Evolutionary conservation across 2,888 invertebrate species (phyloP).

Genomic region (Trypoxylon attenuatum): DNA sequence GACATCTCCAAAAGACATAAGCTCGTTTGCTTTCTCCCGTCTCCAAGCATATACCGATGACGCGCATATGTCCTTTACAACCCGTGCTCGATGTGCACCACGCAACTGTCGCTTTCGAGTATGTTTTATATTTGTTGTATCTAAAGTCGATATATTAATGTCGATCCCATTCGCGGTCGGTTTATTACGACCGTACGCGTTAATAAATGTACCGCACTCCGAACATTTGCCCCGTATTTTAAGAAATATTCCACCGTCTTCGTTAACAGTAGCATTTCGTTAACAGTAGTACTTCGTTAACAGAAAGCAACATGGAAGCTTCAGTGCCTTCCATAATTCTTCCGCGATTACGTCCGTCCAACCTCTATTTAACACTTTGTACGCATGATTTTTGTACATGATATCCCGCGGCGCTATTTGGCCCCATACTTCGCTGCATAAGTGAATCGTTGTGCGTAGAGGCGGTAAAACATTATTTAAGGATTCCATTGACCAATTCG

Average conservation of each 20-base stretch:
- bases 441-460: background rate
- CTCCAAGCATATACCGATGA: conserved; percentile 39
- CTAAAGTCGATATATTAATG: background rate
- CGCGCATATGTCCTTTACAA: conserved; percentile 25
- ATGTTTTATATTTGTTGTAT: background rate
- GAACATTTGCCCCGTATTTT: background rate
- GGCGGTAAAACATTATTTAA: background rate
- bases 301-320: background rate
- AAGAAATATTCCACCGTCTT: background rate
- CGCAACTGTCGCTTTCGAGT: background rate
- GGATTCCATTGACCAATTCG: background rate
- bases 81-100: background rate
- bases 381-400: background rate
- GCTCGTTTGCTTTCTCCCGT: conserved; percentile 21
- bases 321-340: background rate
- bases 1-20: conserved; percentile 37
- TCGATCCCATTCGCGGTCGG: background rate
- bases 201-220: background rate
- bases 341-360: background rate
- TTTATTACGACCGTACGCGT: background rate
- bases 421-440: background rate
- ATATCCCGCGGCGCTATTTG: background rate
- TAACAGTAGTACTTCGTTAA: no score
- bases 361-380: background rate
- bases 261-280: background rate